phyloP scores from a whole-genome alignment of 2,888 invertebrate species.

The Ophion ventricosus region DNA sequence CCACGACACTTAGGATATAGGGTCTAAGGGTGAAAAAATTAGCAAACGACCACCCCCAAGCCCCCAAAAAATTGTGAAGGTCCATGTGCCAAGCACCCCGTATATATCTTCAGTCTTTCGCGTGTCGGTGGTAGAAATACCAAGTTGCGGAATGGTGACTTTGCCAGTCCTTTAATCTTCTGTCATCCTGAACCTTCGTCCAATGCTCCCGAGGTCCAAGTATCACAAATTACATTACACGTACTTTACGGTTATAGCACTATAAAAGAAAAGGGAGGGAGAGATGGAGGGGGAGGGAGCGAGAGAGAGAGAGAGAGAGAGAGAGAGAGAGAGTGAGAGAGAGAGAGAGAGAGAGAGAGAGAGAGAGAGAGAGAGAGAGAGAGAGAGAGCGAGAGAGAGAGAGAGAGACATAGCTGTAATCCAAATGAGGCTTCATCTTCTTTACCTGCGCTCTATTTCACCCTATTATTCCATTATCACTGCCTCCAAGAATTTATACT shows the following conservation, averaged over 20 bases:
- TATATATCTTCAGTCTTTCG: constrained; percentile 34
- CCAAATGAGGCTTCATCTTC: constrained; percentile 10
- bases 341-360: not conserved
- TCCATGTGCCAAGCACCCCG: no score
- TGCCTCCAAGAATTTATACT: constrained; percentile 27
- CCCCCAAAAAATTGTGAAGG: no score
- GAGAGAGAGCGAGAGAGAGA: not conserved
- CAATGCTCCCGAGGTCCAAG: constrained; percentile 32
- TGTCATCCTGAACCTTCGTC: not conserved
- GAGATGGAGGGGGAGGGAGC: not conserved
- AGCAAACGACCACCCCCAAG: no score
- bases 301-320: not conserved
- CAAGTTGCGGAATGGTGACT: constrained; percentile 37
- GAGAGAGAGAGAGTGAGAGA: not conserved
- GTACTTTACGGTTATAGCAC: constrained; percentile 17
- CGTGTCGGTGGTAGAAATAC: constrained; percentile 25
- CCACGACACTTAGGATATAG: no score
- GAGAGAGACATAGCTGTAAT: not conserved
- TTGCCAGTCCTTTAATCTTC: constrained; percentile 42
- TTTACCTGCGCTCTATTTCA: not conserved
- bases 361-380: not conserved
- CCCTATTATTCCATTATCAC: constrained; percentile 41
- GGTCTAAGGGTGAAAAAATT: no score
- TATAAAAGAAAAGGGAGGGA: not conserved
- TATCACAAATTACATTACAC: constrained; percentile 56